phyloP scores from a whole-genome alignment of 2,113 vertebrate genomes.

The Chlorodrepanis virens region DNA sequence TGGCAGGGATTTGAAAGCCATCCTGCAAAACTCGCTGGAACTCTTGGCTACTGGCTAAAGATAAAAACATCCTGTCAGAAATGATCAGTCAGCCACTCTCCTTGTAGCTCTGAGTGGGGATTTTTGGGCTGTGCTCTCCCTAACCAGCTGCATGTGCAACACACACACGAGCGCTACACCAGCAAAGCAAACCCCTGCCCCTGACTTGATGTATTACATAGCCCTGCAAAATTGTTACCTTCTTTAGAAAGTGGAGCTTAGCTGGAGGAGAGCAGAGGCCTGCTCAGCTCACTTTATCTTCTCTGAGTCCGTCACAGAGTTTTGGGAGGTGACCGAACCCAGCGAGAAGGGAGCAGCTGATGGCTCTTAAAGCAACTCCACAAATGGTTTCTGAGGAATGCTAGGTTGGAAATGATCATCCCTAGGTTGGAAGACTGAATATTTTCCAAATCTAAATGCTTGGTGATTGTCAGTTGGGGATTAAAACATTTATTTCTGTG shows the following conservation, averaged over 20 bases:
- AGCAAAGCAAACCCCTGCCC: not conserved
- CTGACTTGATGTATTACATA: not conserved
- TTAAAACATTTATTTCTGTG: not conserved
- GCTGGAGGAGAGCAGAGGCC: not conserved
- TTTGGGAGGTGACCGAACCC: slow-evolving; percentile 12
- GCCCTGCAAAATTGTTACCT: not conserved
- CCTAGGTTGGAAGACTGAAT: not conserved
- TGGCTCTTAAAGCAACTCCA: not conserved
- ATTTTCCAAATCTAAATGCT: not conserved
- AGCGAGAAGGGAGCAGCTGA: not conserved
- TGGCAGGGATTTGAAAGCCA: not conserved
- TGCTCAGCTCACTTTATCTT: not conserved
- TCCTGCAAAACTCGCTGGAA: not conserved
- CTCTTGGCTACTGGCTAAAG: not conserved
- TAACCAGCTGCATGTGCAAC: not conserved
- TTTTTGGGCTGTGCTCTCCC: not conserved
- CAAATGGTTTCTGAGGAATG: not conserved
- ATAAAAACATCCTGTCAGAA: slow-evolving; percentile 23
- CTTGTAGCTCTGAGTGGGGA: not conserved
- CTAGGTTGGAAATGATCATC: not conserved
- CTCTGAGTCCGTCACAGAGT: not conserved
- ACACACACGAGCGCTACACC: fast-evolving
- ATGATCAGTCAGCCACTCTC: not conserved
- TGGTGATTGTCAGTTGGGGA: not conserved
- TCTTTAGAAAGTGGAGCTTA: not conserved